Evolutionary conservation across 1,140 invertebrate genomes (phyloP), one percentile per base, ranked within the genome.

Genomic region (Leptopilina clavipes): DNA sequence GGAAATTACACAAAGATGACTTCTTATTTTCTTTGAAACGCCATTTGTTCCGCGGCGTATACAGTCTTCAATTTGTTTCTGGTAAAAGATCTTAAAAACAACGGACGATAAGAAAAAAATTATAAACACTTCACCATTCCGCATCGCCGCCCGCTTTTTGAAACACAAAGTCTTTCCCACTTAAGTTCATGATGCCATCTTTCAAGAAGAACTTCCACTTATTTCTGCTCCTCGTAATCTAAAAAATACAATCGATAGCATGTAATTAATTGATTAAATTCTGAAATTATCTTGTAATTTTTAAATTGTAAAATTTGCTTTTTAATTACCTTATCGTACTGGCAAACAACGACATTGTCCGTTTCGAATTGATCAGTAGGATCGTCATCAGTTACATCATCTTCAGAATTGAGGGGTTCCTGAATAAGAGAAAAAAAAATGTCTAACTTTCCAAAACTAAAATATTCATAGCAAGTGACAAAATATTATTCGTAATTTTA

Each of bases 191-290:
- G 77, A 99, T 99, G 65, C 98, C 98, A 92, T 99, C 98, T 92
- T 99, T 99, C 73, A 99, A 92, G 91, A 98, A 97, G 90, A 99
- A 99, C 92, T 99, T 99, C 98, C 98, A 99, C 90, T 98, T 98
- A 87, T 98, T 99, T 85, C 98, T 94, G 86, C 96, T 98, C 88
- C 98, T 93, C 78, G 97, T 98, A 76, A 99, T 99, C 95, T 97
- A 86, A 31, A 92, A 92, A 80, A 76, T 86, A 82, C 25, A 84
- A 78, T 56, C 70, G 43, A 56, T n/a, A n/a, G 18, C n/a, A 52
- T 19, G 25, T 31, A 5, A 31, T 31, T 31, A 31, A 31, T 31
- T 31, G 25, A 31, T 31, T 31, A 31, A 1, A 31, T 31, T 31
- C 5, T 5, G 25, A 5, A 31, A 31, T 31, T 31, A 2, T 31